These are phyloP conservation scores for Iguana delicatissima DNA, from an alignment of 2,797 vertebrate species.

Conservation along the genomic window DNA sequence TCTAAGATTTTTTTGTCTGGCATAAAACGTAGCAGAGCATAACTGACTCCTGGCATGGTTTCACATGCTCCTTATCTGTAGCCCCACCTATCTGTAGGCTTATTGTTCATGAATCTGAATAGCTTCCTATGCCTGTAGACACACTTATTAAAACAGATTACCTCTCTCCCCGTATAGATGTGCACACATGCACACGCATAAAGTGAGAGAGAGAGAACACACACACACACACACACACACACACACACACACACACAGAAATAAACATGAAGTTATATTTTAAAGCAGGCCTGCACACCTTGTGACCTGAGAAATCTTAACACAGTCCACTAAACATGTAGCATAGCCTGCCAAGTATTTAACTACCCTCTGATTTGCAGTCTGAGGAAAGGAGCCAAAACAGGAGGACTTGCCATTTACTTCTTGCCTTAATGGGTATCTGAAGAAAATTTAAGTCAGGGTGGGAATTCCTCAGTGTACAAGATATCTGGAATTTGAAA, in stretches of 20 bases:
- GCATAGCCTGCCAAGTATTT: neutral
- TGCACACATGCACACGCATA: no score
- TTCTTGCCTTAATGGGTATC: neutral
- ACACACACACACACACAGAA: neutral
- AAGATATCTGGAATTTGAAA: neutral
- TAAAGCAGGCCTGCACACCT: neutral
- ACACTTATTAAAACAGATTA: slow-evolving; percentile 13
- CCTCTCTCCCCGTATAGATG: neutral
- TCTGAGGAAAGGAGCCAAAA: neutral
- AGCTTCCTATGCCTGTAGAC: slow-evolving; percentile 15
- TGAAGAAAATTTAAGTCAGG: neutral
- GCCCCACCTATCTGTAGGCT: slow-evolving; percentile 31
- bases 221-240: neutral
- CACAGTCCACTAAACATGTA: neutral
- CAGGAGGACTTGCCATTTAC: neutral
- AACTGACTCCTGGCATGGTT: slow-evolving; percentile 22
- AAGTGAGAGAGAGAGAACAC: neutral
- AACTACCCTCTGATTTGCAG: slow-evolving; percentile 1
- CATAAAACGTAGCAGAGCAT: slow-evolving; percentile 16
- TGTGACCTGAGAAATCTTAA: slow-evolving; percentile 8
- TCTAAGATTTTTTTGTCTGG: slow-evolving; percentile 38
- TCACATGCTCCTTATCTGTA: slow-evolving; percentile 17
- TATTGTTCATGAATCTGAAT: slow-evolving; percentile 26
- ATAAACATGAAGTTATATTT: neutral
- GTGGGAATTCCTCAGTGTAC: neutral